These are phyloP conservation scores for Luehdorfia chinensis DNA, from an alignment of 1,140 invertebrate species.

Conservation along the genomic window DNA sequence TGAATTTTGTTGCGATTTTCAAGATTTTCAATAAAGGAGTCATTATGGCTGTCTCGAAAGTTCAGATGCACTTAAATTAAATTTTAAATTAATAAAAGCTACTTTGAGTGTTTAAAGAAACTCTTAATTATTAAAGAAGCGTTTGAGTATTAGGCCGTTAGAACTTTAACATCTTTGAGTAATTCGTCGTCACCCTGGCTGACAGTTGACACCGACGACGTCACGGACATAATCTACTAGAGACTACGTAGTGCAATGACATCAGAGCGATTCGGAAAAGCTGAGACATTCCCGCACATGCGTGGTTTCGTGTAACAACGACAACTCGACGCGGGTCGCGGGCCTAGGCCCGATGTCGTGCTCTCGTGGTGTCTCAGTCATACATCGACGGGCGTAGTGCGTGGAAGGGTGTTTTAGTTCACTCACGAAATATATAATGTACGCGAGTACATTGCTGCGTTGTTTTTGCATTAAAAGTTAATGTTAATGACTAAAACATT, in stretches of 20 bases:
- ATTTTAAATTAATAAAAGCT: too few species aligned
- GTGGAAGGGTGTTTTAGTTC: constrained; percentile 38
- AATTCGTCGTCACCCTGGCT: too few species aligned
- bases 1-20: too few species aligned
- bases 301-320: constrained; percentile 30
- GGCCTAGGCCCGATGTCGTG: constrained; percentile 8
- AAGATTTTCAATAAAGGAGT: too few species aligned
- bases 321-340: constrained; percentile 26
- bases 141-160: too few species aligned
- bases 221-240: not conserved
- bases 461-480: not conserved
- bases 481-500: not conserved
- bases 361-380: constrained; percentile 28
- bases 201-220: not conserved
- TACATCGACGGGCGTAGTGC: constrained; percentile 46
- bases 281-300: constrained; percentile 52
- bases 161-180: too few species aligned
- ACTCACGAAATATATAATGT: not conserved
- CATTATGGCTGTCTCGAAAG: too few species aligned
- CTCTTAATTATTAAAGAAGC: too few species aligned
- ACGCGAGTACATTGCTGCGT: not conserved
- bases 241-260: constrained; percentile 36
- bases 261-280: constrained; percentile 47
- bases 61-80: too few species aligned
- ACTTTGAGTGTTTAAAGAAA: too few species aligned